These are phyloP conservation scores for Galaxea fascicularis DNA, from an alignment of 92 coral and sea anemone species.

Conservation along the genomic window DNA sequence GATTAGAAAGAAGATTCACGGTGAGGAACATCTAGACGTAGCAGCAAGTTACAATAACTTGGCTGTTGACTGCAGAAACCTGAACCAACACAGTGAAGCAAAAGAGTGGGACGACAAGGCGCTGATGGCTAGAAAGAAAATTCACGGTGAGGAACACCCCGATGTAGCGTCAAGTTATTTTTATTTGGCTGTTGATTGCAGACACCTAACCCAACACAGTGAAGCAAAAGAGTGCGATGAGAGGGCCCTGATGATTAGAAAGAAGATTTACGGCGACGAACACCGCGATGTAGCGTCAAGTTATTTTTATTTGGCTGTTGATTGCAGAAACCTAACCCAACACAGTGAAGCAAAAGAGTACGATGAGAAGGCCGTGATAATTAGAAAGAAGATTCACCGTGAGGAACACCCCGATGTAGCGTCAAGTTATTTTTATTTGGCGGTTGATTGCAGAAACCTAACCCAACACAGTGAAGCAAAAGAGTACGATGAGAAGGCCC, in stretches of 20 bases:
- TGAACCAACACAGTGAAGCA: too few species aligned
- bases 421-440: neutral
- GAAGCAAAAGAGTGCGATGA: conserved; percentile 16
- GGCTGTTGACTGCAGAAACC: too few species aligned
- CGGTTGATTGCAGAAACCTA: too few species aligned
- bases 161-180: neutral
- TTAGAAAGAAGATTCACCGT: conserved; percentile 1
- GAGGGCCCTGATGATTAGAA: conserved; percentile 17
- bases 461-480: too few species aligned
- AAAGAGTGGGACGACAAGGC: neutral
- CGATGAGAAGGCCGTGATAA: conserved; percentile 1
- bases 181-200: neutral
- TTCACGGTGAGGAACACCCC: neutral
- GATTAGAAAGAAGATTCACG: too few species aligned
- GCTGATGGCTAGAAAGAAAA: neutral
- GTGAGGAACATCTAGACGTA: too few species aligned
- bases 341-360: conserved; percentile 15
- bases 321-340: neutral
- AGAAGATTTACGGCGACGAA: neutral
- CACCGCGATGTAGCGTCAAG: neutral
- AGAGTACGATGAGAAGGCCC: too few species aligned
- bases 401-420: neutral
- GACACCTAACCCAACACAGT: neutral
- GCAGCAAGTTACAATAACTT: too few species aligned
- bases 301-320: neutral